A percentile compares a stretch with the other conserved stretches of the same genome.
phyloP scores from a whole-genome alignment of 2,888 invertebrate genomes.

The Malthinus flaveolus region DNA sequence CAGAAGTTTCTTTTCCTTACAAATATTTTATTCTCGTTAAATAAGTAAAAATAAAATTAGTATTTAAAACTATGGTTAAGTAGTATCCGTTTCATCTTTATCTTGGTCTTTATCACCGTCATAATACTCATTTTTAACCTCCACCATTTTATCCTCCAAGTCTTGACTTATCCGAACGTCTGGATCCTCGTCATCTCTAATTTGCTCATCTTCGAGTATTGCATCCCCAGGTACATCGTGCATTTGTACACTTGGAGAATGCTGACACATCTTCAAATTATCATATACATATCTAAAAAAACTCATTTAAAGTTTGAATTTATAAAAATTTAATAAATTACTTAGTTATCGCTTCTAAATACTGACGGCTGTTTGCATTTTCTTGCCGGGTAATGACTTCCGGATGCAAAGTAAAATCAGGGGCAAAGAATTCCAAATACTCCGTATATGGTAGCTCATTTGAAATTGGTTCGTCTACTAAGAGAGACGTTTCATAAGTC shows the following conservation, averaged over 20 bases:
- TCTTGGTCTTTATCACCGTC: conserved; percentile 91
- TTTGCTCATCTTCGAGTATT: conserved; percentile 68
- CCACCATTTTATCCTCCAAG: conserved; percentile 80
- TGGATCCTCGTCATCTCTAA: conserved; percentile 79
- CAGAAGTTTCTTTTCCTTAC: not conserved
- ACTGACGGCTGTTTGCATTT: conserved; percentile 95
- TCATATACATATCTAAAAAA: conserved; percentile 76
- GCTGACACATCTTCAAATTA: conserved; percentile 89
- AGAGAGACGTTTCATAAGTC: conserved; percentile 96
- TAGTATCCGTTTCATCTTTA: conserved; percentile 62
- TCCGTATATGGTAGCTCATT: conserved; percentile 96
- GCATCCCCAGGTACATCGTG: conserved; percentile 89
- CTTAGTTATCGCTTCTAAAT: conserved; percentile 85
- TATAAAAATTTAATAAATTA: conserved; percentile 30
- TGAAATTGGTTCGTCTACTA: conserved; percentile 90
- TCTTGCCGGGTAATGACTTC: conserved; percentile 85
- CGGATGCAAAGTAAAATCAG: conserved; percentile 94
- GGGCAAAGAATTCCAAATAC: conserved; percentile 96
- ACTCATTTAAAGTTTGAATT: not conserved
- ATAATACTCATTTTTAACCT: conserved; percentile 85
- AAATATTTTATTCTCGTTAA: not conserved
- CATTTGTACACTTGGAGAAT: conserved; percentile 97
- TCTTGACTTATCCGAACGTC: conserved; percentile 78
- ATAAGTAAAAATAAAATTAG: not conserved
- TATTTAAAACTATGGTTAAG: not conserved